Evolutionary conservation across 1,140 invertebrate genomes (phyloP), one percentile per base, ranked within the genome.

Genomic region (Brachionus asplanchnoidis): DNA sequence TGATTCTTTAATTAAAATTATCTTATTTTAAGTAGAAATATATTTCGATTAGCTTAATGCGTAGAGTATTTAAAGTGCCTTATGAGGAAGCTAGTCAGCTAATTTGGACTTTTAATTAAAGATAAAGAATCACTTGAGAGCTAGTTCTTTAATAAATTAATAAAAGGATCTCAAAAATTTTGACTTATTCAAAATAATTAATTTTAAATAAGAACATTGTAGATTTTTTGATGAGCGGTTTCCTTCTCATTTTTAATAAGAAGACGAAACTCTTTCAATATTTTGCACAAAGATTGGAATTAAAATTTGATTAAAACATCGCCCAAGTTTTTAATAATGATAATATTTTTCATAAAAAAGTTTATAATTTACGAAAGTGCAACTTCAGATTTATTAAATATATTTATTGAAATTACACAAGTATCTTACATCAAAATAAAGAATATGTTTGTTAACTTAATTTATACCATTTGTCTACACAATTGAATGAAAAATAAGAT

Each of bases 41-140:
- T 68, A 68, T 68, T 32, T 68, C 32, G 26, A 68, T 32, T 14
- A 68, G 32, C 7, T 32, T 7, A 12, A 68, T 68, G 23, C 14
- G 28, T 32, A 32, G n/a, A 28, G 32, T 12, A 32, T 17, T 68
- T 12, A 68, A 68, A 32, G 32, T 23, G 28, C 26, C 5, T 28
- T 32, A 68, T 9, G 23, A 68, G 26, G 66, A 68, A 68, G 11
- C 32, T 11, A 68, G 14, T 14, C 3, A 68, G 26, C 66, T 68
- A 68, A 32, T 36, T 68, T 68, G 28, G 32, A 68, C 66, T 32
- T 65, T 28, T 60, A 60, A 68, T 68, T 68, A 68, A 68, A 40
- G 66, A 68, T 68, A n/a, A 68, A 68, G 66, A 68, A 68, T 32
- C 66, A 68, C 66, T 68, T 68, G 66, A 68, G 32, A 36, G 1